A percentile compares a stretch with the other conserved stretches of the same genome.
Conservation (phyloP, 2,113 vertebrate genomes). For the Pomatostomus ruficeps region DNA sequence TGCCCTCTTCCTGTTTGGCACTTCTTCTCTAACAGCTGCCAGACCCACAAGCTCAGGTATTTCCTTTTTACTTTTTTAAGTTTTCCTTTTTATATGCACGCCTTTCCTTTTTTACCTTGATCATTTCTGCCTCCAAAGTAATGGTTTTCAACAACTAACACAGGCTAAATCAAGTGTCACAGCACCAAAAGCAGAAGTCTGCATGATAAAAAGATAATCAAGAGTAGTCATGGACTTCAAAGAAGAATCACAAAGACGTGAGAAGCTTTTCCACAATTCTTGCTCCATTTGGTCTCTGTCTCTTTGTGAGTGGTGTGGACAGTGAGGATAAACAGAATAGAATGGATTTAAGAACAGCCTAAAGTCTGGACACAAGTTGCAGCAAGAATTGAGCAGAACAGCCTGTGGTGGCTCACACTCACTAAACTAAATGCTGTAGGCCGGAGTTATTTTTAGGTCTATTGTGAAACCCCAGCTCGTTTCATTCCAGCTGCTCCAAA, state of each 20-base stretch:
- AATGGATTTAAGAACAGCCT: background rate
- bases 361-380: background rate
- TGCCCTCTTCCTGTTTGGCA: background rate
- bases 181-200: background rate
- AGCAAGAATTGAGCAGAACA: background rate
- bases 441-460: slow-evolving; percentile 16
- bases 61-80: background rate
- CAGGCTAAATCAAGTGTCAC: background rate
- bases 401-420: background rate
- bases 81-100: background rate
- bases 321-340: background rate
- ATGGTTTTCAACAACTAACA: background rate
- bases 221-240: background rate
- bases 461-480: background rate
- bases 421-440: background rate
- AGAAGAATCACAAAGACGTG: background rate
- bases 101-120: background rate
- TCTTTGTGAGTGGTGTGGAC: background rate
- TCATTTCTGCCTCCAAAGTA: background rate
- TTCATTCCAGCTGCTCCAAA: slow-evolving; percentile 20
- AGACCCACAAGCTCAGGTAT: background rate
- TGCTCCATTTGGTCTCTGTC: background rate
- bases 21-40: background rate
- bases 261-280: background rate
- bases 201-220: background rate